Evolutionary conservation across 1,140 invertebrate species (phyloP).

Genomic region (Tetramorium simillimum): DNA sequence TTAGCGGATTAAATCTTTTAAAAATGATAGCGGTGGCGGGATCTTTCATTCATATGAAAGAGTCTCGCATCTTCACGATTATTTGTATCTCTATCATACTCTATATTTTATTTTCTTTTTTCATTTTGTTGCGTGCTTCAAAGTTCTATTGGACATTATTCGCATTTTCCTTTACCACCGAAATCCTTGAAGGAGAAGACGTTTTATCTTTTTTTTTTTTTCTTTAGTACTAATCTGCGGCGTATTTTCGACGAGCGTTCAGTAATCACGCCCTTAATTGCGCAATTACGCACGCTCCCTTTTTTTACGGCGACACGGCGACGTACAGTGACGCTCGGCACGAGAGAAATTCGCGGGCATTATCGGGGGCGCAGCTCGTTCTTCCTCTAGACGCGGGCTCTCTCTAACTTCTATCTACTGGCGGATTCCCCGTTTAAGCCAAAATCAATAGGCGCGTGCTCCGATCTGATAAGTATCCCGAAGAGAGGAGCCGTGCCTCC

Average conservation of each 20-base stretch:
- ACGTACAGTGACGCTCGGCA: background rate
- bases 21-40: background rate
- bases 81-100: background rate
- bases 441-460: slow-evolving; percentile 70
- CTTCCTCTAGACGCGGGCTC: slow-evolving; percentile 27
- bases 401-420: slow-evolving; percentile 68
- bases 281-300: slow-evolving; percentile 41
- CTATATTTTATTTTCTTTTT: background rate
- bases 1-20: background rate
- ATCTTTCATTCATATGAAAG: too few relatives aligned
- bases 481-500: slow-evolving; percentile 29
- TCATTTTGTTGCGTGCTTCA: background rate
- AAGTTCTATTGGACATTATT: background rate
- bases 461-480: slow-evolving; percentile 68
- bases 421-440: slow-evolving; percentile 56
- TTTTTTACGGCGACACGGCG: slow-evolving; percentile 30
- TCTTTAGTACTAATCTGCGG: background rate
- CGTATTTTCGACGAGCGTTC: slow-evolving; percentile 39
- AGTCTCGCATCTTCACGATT: background rate
- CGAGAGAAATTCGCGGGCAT: slow-evolving; percentile 27
- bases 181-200: background rate
- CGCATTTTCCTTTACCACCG: background rate
- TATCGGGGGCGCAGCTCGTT: background rate
- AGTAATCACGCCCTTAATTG: slow-evolving; percentile 40
- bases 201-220: slow-evolving; percentile 10